Conservation (phyloP, 2,113 vertebrate species). For the Beaufortia kweichowensis region DNA sequence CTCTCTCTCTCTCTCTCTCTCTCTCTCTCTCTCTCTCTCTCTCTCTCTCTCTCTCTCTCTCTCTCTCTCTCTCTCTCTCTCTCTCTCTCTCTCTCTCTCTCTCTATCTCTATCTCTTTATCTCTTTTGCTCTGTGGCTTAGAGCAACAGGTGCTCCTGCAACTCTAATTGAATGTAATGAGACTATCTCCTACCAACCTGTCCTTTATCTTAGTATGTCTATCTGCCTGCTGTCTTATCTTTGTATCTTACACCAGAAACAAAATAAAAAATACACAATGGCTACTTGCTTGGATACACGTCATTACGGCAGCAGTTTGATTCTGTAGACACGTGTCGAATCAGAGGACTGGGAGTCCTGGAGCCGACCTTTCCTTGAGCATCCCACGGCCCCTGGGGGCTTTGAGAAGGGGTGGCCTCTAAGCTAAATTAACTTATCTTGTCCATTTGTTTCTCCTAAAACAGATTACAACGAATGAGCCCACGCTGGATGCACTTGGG, state of each 20-base stretch:
- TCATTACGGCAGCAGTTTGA: slow-evolving; percentile 74
- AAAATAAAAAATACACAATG: not conserved
- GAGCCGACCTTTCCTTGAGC: slow-evolving; percentile 69
- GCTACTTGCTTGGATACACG: slow-evolving; percentile 64
- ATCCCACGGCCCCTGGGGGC: slow-evolving; percentile 71
- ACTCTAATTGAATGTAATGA: slow-evolving; percentile 18
- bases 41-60: slow-evolving; percentile 26
- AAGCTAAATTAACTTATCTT: slow-evolving; percentile 67
- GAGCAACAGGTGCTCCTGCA: slow-evolving; percentile 36
- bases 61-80: slow-evolving; percentile 18
- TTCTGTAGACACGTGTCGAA: slow-evolving; percentile 69
- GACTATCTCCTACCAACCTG: slow-evolving; percentile 10
- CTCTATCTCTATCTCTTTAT: slow-evolving; percentile 15
- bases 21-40: slow-evolving; percentile 10
- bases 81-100: slow-evolving; percentile 11
- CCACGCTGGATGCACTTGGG: slow-evolving; percentile 58
- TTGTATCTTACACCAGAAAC: not conserved
- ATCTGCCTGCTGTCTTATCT: not conserved
- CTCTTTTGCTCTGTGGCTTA: slow-evolving; percentile 12
- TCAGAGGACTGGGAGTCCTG: slow-evolving; percentile 68
- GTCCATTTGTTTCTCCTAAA: slow-evolving; percentile 76
- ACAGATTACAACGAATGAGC: slow-evolving; percentile 74
- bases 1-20: slow-evolving; percentile 10
- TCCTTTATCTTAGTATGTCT: not conserved
- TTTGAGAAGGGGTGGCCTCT: slow-evolving; percentile 64